These are phyloP conservation scores for Diuraphis noxia DNA, from an alignment of 1,140 invertebrate genomes.

Conservation along the genomic window DNA sequence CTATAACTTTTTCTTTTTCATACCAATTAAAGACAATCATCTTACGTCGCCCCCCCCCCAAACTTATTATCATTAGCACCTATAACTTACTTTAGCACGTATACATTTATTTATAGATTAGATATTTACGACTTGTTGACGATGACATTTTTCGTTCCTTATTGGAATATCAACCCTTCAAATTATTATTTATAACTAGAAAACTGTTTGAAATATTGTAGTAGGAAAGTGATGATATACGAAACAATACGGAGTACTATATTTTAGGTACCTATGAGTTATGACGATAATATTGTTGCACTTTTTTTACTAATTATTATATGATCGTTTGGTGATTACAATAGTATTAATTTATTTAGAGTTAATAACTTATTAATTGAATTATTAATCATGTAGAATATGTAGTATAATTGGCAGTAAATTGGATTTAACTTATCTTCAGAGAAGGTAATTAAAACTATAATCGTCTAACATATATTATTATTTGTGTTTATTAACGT, in stretches of 20 bases:
- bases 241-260: background rate
- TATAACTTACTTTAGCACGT: background rate
- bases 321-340: background rate
- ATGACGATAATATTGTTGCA: background rate
- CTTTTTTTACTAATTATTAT: background rate
- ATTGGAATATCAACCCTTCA: background rate
- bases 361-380: conserved; percentile 11
- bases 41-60: too few relatives aligned
- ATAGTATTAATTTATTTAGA: background rate
- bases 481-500: conserved; percentile 5
- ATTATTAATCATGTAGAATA: background rate
- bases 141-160: background rate
- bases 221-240: background rate
- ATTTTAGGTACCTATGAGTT: too few relatives aligned
- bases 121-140: background rate
- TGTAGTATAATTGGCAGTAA: background rate
- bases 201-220: background rate
- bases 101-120: background rate
- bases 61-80: background rate
- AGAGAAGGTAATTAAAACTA: background rate
- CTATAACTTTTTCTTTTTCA: background rate
- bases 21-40: background rate
- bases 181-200: background rate
- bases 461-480: background rate
- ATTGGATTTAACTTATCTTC: background rate